Base-by-base conservation (phyloP, 2,113 vertebrate genomes). In the Zingel zingel region DNA sequence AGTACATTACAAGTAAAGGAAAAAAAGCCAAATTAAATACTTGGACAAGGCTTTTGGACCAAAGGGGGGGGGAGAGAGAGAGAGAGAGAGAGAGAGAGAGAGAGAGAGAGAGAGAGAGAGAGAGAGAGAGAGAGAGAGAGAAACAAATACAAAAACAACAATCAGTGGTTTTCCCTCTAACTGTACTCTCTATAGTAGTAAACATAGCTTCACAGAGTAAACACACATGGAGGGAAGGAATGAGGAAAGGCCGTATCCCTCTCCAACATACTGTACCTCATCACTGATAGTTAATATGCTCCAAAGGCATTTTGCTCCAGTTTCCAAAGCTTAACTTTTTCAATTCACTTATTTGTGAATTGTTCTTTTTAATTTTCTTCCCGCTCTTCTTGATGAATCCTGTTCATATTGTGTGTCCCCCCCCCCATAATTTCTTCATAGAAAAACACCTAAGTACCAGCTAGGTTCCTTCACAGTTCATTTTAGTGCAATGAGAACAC, bases 401-500 rank as follows among this genome's bases (percentile, higher is more conserved):
- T 70, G 96, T 95, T 95, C 95, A 95, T 74, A n/a, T n/a, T n/a
- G n/a, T 81, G 14, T 13, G 39, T 87, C 39, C 2, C 10, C 39
- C 2, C 39, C 39, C 6, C 33, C 33, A 1, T 6, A 6, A 39
- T 39, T 85, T 90, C 84, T 90, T 92, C 70, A 79, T 87, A 91
- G 85, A 90, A 91, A 94, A 95, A 93, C 82, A 88, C 94, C 93
- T 94, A 96, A 94, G 94, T 96, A 94, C 95, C 94, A 92, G 95
- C 93, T 95, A 93, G 96, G 96, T 92, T 92, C 95, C 95, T 93
- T 97, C 96, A 96, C 94, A 95, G 94, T 96, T 93, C 94, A 43
- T 85, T 89, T 88, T 96, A 96, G 95, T 96, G 95, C 95, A 95
- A 96, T 93, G 93, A 92, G 86, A 90, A 92, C 89, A 89, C 77